Evolutionary conservation across 1,140 invertebrate genomes (phyloP).

Genomic region (Pseudachorutes palmiensis): DNA sequence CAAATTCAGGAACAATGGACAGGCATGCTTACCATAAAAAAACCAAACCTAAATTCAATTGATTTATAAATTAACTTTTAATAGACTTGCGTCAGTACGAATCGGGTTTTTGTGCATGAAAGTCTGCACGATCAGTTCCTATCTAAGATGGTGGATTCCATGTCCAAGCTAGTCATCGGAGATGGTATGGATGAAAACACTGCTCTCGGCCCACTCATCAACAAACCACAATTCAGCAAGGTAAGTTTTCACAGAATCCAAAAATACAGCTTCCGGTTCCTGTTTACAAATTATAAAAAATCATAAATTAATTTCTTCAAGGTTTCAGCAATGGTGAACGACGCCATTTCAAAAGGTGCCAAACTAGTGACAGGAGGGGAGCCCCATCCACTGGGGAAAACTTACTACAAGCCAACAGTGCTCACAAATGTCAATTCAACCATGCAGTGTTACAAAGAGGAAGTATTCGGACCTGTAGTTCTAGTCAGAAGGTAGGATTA

Average conservation of each 20-base stretch:
- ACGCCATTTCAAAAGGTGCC: constrained; percentile 64
- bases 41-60: neutral
- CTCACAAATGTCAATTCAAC: constrained; percentile 66
- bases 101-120: constrained; percentile 85
- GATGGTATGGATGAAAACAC: constrained; percentile 63
- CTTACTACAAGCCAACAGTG: constrained; percentile 88
- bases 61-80: constrained; percentile 28
- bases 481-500: constrained; percentile 60
- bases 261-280: neutral
- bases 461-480: constrained; percentile 94
- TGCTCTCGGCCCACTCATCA: constrained; percentile 87
- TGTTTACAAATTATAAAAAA: no score
- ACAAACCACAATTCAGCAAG: constrained; percentile 74
- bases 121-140: constrained; percentile 78
- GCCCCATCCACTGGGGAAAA: constrained; percentile 48
- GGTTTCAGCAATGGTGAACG: constrained; percentile 26
- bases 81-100: constrained; percentile 91
- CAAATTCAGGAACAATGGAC: constrained; percentile 94
- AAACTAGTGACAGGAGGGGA: constrained; percentile 65
- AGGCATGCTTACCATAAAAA: constrained; percentile 42
- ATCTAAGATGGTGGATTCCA: constrained; percentile 56
- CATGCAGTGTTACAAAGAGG: constrained; percentile 77
- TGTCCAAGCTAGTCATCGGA: constrained; percentile 68
- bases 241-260: no score
- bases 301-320: no score